Conservation (phyloP, 2,888 invertebrate species). For the Artemia sinica region DNA sequence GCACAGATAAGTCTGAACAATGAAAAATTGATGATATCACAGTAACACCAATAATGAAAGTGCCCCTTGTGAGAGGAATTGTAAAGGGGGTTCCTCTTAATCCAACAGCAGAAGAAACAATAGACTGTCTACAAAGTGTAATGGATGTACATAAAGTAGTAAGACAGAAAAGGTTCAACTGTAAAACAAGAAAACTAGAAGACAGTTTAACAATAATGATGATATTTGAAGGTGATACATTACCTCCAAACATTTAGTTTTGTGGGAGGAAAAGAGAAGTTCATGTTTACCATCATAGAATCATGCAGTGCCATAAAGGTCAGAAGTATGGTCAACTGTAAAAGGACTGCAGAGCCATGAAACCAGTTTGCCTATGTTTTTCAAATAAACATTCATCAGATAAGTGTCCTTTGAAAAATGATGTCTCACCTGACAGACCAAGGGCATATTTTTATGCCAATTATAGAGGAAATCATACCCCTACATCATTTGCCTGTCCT, state of each 20-base stretch:
- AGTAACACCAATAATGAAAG: not conserved
- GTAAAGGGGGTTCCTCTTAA: not conserved
- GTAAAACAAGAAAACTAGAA: not conserved
- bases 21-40: not conserved
- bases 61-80: not conserved
- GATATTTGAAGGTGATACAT: not conserved
- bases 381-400: not conserved
- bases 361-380: not conserved
- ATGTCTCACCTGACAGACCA: not conserved
- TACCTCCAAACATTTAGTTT: not conserved
- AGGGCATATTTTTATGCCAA: not conserved
- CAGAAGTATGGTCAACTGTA: not conserved
- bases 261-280: slow-evolving; percentile 3
- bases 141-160: too few relatives aligned
- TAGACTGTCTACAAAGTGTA: not conserved
- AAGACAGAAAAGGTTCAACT: too few relatives aligned
- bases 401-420: not conserved
- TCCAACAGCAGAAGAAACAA: not conserved
- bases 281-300: not conserved
- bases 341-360: not conserved
- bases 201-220: not conserved
- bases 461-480: not conserved
- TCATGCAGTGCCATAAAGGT: not conserved
- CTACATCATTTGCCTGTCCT: not conserved
- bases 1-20: not conserved